Conservation (phyloP, 2,888 invertebrate genomes). For the Oscheius sp. region DNA sequence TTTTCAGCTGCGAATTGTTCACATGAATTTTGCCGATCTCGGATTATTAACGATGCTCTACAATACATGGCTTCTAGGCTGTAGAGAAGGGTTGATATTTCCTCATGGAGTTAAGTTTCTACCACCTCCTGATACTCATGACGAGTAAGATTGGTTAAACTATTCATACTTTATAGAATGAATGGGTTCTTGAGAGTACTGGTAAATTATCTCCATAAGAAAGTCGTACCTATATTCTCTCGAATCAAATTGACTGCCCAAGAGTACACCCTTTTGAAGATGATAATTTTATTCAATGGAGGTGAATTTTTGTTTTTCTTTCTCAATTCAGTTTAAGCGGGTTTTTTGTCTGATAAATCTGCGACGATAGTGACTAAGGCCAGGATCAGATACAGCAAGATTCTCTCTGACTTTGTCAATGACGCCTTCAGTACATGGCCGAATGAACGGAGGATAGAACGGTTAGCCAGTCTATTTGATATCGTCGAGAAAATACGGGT, state of each 20-base stretch:
- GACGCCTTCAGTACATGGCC: conserved; percentile 11
- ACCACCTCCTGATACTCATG: neutral
- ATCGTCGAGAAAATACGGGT: neutral
- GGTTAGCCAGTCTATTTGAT: neutral
- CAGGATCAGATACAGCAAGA: neutral
- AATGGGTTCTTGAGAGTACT: neutral
- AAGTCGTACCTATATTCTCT: conserved; percentile 4
- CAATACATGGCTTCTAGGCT: conserved; percentile 8
- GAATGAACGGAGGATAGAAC: neutral
- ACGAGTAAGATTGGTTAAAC: neutral
- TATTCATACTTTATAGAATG: neutral
- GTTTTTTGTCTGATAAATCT: neutral
- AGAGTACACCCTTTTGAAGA: conserved; percentile 16
- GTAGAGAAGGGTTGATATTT: conserved; percentile 4
- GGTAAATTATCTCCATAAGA: neutral
- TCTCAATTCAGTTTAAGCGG: neutral
- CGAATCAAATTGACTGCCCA: conserved; percentile 1
- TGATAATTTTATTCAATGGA: conserved; percentile 17
- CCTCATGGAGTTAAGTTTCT: conserved; percentile 13
- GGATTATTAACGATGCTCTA: conserved; percentile 22
- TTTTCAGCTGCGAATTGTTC: conserved; percentile 9
- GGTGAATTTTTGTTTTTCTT: no score
- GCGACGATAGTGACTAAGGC: neutral
- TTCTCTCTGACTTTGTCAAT: conserved; percentile 12
- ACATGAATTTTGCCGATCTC: conserved; percentile 11